phyloP scores from a whole-genome alignment of 1,140 invertebrate species.

The Oedothorax gibbosus region DNA sequence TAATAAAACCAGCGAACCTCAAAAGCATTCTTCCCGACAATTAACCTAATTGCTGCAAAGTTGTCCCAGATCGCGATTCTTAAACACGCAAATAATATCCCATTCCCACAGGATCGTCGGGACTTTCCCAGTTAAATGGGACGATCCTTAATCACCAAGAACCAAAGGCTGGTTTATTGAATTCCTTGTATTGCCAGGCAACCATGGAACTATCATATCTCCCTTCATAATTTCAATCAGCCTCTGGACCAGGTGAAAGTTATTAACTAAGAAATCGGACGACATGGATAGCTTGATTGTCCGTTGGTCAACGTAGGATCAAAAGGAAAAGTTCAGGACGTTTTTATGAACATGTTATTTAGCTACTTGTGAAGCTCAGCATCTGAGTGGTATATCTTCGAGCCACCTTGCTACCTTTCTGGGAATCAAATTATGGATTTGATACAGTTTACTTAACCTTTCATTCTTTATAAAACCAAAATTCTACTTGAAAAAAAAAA shows the following conservation, averaged over 20 bases:
- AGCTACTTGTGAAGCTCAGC: no score
- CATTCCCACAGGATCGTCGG: background rate
- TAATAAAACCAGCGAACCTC: no score
- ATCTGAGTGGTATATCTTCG: no score
- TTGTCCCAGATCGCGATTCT: constrained; percentile 7
- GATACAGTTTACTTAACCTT: no score
- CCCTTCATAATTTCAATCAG: constrained; percentile 55
- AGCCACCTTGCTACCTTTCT: no score
- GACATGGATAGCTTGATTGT: constrained; percentile 44
- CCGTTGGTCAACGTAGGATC: no score
- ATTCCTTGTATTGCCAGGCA: constrained; percentile 46
- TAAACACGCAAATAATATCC: constrained; percentile 44
- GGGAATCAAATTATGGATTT: no score
- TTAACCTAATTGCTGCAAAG: constrained; percentile 26
- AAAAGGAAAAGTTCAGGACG: no score
- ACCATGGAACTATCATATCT: background rate
- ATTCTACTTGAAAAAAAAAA: no score
- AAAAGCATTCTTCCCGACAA: background rate
- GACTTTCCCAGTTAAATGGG: constrained; percentile 45
- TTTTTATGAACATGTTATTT: no score
- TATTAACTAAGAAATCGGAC: constrained; percentile 44
- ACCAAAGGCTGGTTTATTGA: constrained; percentile 34
- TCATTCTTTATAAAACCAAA: no score
- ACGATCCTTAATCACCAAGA: constrained; percentile 38
- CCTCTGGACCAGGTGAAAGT: constrained; percentile 37